Percentiles rank a stretch among this genome's conserved stretches.
Conservation (phyloP, 2,888 invertebrate genomes). For the Laspeyria flexula region DNA sequence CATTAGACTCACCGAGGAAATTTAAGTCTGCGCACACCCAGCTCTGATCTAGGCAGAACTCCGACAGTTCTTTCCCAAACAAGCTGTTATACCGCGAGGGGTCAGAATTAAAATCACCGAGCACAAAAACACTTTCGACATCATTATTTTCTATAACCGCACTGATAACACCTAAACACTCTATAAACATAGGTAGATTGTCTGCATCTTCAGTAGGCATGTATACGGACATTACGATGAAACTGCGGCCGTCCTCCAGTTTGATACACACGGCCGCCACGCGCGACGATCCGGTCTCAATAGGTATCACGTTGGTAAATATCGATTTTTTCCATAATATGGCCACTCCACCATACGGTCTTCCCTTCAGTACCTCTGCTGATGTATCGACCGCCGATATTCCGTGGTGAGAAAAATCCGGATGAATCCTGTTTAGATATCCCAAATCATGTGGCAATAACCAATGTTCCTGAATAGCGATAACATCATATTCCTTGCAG, state of each 20-base stretch:
- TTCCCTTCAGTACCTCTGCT: not conserved
- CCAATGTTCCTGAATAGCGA: slow-evolving; percentile 11
- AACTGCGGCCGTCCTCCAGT: not conserved
- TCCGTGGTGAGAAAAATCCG: slow-evolving; percentile 1
- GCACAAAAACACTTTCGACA: slow-evolving; percentile 2
- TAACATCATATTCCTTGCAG: not conserved
- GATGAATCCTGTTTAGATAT: not conserved
- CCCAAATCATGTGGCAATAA: not conserved
- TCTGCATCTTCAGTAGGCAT: slow-evolving; percentile 10
- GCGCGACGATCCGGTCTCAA: slow-evolving; percentile 10
- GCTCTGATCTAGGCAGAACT: slow-evolving; percentile 4
- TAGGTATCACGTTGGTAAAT: not conserved
- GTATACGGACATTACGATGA: slow-evolving; percentile 11
- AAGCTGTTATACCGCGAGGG: slow-evolving; percentile 2
- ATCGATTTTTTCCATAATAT: not conserved
- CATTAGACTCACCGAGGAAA: not conserved
- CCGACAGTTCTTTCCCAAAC: slow-evolving; percentile 4
- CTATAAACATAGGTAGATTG: slow-evolving; percentile 11
- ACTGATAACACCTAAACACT: slow-evolving; percentile 11
- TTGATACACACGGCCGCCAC: slow-evolving; percentile 10
- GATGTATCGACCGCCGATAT: slow-evolving; percentile 1
- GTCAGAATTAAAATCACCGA: slow-evolving; percentile 15
- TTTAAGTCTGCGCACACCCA: slow-evolving; percentile 6
- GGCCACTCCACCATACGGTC: not conserved
- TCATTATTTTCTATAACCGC: slow-evolving; percentile 6